Evolutionary conservation across 92 coral and sea anemone species (phyloP), one percentile per base, ranked within the genome.

Genomic region (Zoanthus sociatus): DNA sequence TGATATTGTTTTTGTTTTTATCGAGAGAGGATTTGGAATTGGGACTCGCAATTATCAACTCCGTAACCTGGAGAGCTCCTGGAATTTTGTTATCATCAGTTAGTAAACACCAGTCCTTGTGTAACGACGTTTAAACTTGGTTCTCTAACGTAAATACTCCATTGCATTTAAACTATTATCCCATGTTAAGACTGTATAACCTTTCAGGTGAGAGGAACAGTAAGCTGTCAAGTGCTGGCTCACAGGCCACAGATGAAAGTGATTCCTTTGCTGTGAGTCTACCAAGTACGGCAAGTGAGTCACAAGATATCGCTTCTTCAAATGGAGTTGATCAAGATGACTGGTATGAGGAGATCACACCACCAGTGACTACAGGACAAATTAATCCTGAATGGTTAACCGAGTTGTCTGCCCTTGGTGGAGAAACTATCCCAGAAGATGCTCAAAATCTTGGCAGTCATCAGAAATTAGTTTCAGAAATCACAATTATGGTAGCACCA

Each of bases 261-360:
- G 85, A 81, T 13, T 48, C 85, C 44, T 37, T 81, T 47, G 26
- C 76, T 45, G 73, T 46, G 53, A 68, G 66, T 14, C 10, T 66
- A 44, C 63, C 85, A 45, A 68, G 85, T 26, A 18, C 63, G 12
- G 44, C 85, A 46, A 64, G 30, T 26, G 76, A 71, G 15, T 48
- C 46, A 30, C 15, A 74, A 21, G 85, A 81, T 54, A 21, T 44
- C 14, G 18, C 73, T 47, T 9, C 45, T 66, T 64, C 85, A 17
- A 79, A 48, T 47, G 74, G 61, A 6, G 85, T 63, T 17, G 85
- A 81, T 18, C 85, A 66, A 26, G 74, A 81, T 21, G 85, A 81
- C 61, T 81, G 85, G 85, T 81, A 81, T 66, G 85, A 81, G 33
- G 85, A 81, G 66, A 81, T 81, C 16, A 68, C 73, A 7, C 85